Conservation (phyloP, 2,113 vertebrate species). For the Gymnocephalus cernua region DNA sequence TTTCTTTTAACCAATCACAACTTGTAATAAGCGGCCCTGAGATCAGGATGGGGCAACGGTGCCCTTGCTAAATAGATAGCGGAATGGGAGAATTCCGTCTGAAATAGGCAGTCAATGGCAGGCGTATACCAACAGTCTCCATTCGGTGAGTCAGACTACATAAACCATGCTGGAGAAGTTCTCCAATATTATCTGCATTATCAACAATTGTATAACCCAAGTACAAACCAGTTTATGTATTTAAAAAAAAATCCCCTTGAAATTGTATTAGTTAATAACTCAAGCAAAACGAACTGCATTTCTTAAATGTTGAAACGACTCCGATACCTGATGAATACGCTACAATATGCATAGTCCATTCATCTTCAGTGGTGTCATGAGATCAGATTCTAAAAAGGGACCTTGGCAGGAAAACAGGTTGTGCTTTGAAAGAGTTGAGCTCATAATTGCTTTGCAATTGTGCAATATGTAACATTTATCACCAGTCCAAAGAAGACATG, state of each 20-base stretch:
- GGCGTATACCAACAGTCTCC: too few species aligned
- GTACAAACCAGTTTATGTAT: not conserved
- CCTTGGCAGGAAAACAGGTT: constrained; percentile 13
- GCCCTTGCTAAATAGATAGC: too few species aligned
- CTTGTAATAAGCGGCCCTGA: too few species aligned
- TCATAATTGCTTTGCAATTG: constrained; percentile 27
- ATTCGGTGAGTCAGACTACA: too few species aligned
- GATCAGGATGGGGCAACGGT: too few species aligned
- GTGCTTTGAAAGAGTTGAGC: not conserved
- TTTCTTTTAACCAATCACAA: too few species aligned
- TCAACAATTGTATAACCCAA: not conserved
- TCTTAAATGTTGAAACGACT: not conserved
- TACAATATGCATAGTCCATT: not conserved
- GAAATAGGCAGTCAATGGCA: too few species aligned
- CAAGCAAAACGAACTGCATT: not conserved
- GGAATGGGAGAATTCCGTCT: too few species aligned
- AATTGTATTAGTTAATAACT: not conserved
- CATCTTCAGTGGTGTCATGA: not conserved
- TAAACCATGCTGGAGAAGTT: not conserved
- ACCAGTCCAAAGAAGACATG: not conserved
- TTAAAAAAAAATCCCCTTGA: not conserved
- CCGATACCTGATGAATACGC: not conserved
- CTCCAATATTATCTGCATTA: not conserved
- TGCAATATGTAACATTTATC: constrained; percentile 5
- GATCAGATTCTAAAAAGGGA: constrained; percentile 3